These are phyloP conservation scores for Coregonus sp. DNA, from an alignment of 2,797 vertebrate species.

Conservation along the genomic window DNA sequence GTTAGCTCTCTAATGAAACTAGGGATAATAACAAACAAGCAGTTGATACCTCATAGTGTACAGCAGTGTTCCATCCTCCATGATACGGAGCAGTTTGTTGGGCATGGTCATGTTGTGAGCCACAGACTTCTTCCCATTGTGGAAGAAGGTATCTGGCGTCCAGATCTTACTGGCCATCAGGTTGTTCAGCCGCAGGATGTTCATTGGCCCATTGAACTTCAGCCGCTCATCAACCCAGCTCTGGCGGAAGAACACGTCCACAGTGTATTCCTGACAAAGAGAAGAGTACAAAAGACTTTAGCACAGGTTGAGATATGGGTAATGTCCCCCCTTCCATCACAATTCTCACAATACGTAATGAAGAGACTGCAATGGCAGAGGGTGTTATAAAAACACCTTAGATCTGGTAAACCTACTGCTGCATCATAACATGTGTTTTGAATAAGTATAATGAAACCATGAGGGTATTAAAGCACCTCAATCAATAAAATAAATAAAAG, in stretches of 20 bases:
- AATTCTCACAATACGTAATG: neutral
- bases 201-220: constrained; percentile 71
- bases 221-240: constrained; percentile 71
- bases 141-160: constrained; percentile 95
- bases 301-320: neutral
- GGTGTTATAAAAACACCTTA: neutral
- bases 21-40: neutral
- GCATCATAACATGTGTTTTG: neutral
- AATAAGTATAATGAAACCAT: neutral
- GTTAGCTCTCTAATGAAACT: neutral
- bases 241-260: constrained; percentile 74
- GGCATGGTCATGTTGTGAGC: constrained; percentile 98
- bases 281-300: neutral
- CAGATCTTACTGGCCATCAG: constrained; percentile 96
- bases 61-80: constrained; percentile 73
- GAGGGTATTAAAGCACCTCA: no score
- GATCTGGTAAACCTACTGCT: neutral
- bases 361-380: neutral
- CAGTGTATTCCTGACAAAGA: constrained; percentile 66
- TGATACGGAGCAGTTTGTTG: constrained; percentile 91
- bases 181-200: constrained; percentile 83
- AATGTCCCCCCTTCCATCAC: neutral
- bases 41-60: constrained; percentile 72
- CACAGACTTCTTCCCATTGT: constrained; percentile 96
- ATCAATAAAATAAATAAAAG: neutral